phyloP scores from a whole-genome alignment of 2,888 invertebrate genomes.

The Adela reaumurella region DNA sequence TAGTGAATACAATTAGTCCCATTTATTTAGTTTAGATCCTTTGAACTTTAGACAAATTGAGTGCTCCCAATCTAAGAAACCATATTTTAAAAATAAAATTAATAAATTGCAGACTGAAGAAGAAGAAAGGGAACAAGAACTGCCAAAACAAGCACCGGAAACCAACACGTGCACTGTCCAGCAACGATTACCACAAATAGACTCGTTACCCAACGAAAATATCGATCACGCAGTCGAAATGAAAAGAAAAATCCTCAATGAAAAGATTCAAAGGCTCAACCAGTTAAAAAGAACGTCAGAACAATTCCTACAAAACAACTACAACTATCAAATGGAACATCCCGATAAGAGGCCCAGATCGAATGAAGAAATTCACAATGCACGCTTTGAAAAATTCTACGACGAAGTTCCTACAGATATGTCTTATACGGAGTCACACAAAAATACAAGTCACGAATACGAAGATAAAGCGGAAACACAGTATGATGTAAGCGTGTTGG shows the following conservation, averaged over 20 bases:
- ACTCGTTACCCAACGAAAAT: constrained; percentile 24
- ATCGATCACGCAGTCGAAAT: constrained; percentile 24
- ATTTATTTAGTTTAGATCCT: too few species aligned
- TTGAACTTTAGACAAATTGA: too few species aligned
- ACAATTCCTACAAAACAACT: constrained; percentile 41
- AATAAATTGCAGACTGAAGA: constrained; percentile 37
- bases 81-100: too few species aligned
- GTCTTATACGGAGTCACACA: constrained; percentile 25
- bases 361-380: constrained; percentile 22
- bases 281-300: constrained; percentile 47
- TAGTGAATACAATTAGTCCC: too few species aligned
- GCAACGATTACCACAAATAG: constrained; percentile 21
- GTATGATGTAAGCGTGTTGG: constrained; percentile 22
- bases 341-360: constrained; percentile 39
- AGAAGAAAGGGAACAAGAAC: constrained; percentile 34
- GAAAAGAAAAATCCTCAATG: constrained; percentile 42
- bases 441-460: background rate
- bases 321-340: constrained; percentile 26
- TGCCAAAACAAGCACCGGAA: constrained; percentile 26
- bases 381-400: constrained; percentile 32
- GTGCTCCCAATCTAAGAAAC: too few species aligned
- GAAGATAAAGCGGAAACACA: constrained; percentile 13
- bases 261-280: constrained; percentile 41
- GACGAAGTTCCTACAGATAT: constrained; percentile 36
- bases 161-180: constrained; percentile 22